phyloP scores from a whole-genome alignment of 1,140 invertebrate genomes.

The Trachymyrmex cornetzi region DNA sequence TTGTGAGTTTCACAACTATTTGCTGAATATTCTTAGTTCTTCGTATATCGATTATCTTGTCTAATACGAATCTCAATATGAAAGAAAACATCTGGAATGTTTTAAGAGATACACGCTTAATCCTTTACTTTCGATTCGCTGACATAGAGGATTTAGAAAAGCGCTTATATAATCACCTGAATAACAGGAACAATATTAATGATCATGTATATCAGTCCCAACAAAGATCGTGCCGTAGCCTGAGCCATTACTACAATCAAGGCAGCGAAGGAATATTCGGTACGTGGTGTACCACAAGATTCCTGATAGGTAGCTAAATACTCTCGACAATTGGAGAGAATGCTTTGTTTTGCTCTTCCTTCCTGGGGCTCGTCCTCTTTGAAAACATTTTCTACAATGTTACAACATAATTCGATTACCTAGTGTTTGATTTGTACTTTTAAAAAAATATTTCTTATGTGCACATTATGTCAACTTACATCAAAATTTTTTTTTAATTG shows the following conservation, averaged over 20 bases:
- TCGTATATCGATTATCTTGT: conserved; percentile 80
- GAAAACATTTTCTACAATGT: conserved; percentile 3
- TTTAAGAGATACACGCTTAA: background rate
- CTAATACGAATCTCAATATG: conserved; percentile 81
- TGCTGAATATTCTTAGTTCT: conserved; percentile 76
- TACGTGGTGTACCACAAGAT: conserved; percentile 74
- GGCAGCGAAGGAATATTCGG: conserved; percentile 79
- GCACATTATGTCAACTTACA: background rate
- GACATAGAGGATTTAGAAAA: background rate
- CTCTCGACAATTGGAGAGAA: conserved; percentile 62
- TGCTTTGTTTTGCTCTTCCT: background rate
- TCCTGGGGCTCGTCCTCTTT: conserved; percentile 13
- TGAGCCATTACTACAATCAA: conserved; percentile 81
- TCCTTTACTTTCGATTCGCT: background rate
- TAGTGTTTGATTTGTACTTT: background rate
- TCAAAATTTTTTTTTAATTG: background rate
- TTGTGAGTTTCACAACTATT: conserved; percentile 75
- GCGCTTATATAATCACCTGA: conserved; percentile 73
- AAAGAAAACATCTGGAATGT: conserved; percentile 82
- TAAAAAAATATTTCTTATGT: background rate
- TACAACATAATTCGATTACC: background rate
- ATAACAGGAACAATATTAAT: conserved; percentile 80
- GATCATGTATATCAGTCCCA: conserved; percentile 80
- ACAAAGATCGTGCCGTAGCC: conserved; percentile 78
- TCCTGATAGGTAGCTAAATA: conserved; percentile 82